A percentile compares a stretch with the other conserved stretches of the same genome.
Evolutionary conservation across 2,113 vertebrate species (phyloP).

Genomic region (Isichthys henryi): DNA sequence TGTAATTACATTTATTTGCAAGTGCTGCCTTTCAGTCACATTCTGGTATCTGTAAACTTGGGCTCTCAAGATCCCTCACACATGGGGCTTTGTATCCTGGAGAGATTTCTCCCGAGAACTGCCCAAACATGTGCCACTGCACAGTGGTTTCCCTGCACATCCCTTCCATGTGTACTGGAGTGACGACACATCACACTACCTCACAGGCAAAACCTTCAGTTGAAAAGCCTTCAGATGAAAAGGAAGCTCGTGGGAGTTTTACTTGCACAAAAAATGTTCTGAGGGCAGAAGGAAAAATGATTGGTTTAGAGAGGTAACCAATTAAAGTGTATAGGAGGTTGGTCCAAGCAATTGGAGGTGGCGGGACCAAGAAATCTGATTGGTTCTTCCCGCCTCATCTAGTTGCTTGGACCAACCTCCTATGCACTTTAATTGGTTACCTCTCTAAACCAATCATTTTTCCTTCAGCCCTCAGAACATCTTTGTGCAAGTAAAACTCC

Average conservation of each 20-base stretch:
- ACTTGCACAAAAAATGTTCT: too few relatives aligned
- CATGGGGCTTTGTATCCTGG: background rate
- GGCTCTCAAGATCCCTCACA: background rate
- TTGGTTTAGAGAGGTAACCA: too few relatives aligned
- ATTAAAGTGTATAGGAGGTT: too few relatives aligned
- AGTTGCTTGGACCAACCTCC: background rate
- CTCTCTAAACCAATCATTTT: background rate
- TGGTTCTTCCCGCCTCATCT: background rate
- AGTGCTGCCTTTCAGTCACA: background rate
- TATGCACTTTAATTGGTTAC: background rate
- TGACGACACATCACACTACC: slow-evolving; percentile 64
- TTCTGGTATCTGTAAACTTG: background rate
- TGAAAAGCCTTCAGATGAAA: slow-evolving; percentile 37
- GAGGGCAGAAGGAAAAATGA: too few relatives aligned
- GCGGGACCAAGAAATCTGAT: background rate
- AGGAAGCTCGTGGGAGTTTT: too few relatives aligned
- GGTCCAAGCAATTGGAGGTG: too few relatives aligned
- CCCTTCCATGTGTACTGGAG: slow-evolving; percentile 60
- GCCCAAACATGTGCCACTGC: background rate
- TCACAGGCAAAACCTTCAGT: slow-evolving; percentile 54
- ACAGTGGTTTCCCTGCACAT: slow-evolving; percentile 16
- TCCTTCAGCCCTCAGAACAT: background rate
- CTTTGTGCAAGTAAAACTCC: background rate
- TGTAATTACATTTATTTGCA: background rate
- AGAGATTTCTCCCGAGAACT: background rate